Conservation (phyloP, 2,113 vertebrate species). For the Sinocyclocheilus rhinocerous region DNA sequence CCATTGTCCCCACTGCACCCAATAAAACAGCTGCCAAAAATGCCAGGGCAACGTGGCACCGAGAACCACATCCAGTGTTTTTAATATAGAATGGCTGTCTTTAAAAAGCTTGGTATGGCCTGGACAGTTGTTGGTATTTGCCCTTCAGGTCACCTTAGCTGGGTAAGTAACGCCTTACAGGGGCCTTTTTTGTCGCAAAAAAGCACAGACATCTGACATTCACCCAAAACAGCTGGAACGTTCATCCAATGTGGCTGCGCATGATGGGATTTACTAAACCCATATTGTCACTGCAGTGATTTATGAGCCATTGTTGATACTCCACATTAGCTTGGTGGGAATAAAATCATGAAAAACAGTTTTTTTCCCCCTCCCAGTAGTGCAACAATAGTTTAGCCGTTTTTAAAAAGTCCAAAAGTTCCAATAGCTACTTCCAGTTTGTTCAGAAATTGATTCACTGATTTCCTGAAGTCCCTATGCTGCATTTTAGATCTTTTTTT, state of each 20-base stretch:
- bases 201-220: conserved; percentile 37
- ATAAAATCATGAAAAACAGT: neutral
- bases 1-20: neutral
- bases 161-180: neutral
- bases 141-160: conserved; percentile 38
- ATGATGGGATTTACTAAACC: conserved; percentile 31
- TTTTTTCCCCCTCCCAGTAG: neutral
- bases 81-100: conserved; percentile 16
- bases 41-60: neutral
- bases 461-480: neutral
- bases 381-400: neutral
- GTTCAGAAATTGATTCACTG: neutral
- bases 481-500: neutral
- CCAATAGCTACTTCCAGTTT: neutral
- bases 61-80: neutral
- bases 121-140: conserved; percentile 25
- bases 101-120: conserved; percentile 24
- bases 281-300: conserved; percentile 23
- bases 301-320: conserved; percentile 4
- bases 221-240: conserved; percentile 44
- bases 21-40: conserved; percentile 14
- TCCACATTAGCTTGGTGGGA: conserved; percentile 1
- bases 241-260: neutral
- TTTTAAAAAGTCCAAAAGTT: neutral
- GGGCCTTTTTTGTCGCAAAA: neutral